A percentile compares a stretch with the other conserved stretches of the same genome.
Evolutionary conservation across 1,140 invertebrate genomes (phyloP).

Genomic region (Drosophila littoralis): DNA sequence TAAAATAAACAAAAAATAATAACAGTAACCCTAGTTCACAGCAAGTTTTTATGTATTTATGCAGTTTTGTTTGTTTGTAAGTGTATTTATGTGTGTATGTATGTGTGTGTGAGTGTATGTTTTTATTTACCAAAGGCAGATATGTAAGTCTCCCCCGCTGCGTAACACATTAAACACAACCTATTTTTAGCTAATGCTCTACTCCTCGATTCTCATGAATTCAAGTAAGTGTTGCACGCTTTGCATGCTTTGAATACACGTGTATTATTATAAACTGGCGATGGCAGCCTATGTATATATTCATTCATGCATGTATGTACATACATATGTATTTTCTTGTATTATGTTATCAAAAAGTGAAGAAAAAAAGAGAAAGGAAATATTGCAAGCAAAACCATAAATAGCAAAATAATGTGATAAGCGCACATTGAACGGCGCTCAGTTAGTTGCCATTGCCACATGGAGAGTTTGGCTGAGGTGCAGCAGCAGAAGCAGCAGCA

Average conservation of each 20-base stretch:
- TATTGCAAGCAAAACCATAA: slow-evolving; percentile 71
- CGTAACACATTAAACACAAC: too few relatives aligned
- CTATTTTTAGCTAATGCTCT: too few relatives aligned
- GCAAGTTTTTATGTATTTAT: slow-evolving; percentile 23
- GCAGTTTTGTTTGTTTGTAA: neutral
- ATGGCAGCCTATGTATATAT: neutral
- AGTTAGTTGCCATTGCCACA: slow-evolving; percentile 52
- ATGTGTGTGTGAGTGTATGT: neutral
- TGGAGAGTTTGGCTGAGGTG: slow-evolving; percentile 26
- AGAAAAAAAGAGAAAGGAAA: slow-evolving; percentile 38
- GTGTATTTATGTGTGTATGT: neutral
- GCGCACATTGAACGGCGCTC: slow-evolving; percentile 63
- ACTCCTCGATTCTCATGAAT: too few relatives aligned
- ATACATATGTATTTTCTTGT: neutral
- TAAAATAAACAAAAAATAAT: slow-evolving; percentile 16
- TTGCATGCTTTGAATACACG: too few relatives aligned
- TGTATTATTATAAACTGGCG: too few relatives aligned
- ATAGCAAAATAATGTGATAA: slow-evolving; percentile 75
- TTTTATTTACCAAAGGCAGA: too few relatives aligned
- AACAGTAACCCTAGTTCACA: slow-evolving; percentile 39
- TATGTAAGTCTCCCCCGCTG: too few relatives aligned
- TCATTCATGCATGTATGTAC: neutral
- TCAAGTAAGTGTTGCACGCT: too few relatives aligned
- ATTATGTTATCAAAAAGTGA: slow-evolving; percentile 47
- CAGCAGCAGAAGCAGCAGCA: slow-evolving; percentile 1